Base-by-base conservation (phyloP, 2,797 vertebrate species). In the Acanthurus tractus region DNA sequence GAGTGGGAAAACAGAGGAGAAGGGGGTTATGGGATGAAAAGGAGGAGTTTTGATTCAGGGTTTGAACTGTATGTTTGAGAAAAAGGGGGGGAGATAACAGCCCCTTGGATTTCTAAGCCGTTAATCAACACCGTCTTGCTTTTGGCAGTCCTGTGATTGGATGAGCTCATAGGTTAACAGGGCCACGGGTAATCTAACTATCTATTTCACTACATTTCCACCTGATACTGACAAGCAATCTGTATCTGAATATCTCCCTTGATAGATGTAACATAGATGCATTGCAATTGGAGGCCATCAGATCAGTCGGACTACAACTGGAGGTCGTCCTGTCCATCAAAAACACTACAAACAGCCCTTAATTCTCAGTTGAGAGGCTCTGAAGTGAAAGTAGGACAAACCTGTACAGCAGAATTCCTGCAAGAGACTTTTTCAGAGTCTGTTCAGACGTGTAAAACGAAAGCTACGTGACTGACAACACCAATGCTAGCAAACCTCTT, bases 121-220 rank as follows among this genome's bases (percentile, higher is more conserved):
- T 70, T 74, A 74, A 83, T 84, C 70, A 74, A 74, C 56, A 52
- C 38, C 18, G 14, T 61, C 63, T 59, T 46, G 54, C 42, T 81
- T 70, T 65, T 71, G 40, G 49, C 15, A 20, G 14, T 12, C 53
- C 42, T 62, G 22, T 53, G 63, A 57, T 48, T 55, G 67, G 56
- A 11, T 68, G 63, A 83, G 56, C 54, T 79, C 48, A 74, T 12
- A 36, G 63, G 53, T 70, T 56, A 67, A 62, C 17, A 70, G 45
- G 68, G 58, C 22, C 46, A 63, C 29, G 42, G 53, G 46, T 48
- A 58, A 74, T 49, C 45, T 62, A 46, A 22, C 52, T 34, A 63
- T 54, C 34, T 46, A 49, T 18, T 59, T 73, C 65, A 53, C 36
- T 17, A 13, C 36, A 10, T 29, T 68, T 58, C 56, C 42, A 23